These are phyloP conservation scores for Rhogogaster chlorosoma DNA, from an alignment of 2,888 invertebrate genomes.

Conservation along the genomic window DNA sequence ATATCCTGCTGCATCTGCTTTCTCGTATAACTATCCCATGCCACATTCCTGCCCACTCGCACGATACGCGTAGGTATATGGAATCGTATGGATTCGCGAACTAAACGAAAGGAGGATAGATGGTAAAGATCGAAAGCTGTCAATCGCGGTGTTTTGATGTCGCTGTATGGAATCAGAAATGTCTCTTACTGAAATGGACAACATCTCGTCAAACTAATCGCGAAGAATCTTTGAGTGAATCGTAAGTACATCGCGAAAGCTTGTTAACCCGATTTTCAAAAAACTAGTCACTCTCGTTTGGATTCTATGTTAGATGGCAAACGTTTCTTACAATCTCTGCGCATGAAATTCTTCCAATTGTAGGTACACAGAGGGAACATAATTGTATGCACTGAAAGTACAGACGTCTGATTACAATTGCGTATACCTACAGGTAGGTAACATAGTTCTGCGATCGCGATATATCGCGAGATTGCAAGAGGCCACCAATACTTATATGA, in stretches of 20 bases:
- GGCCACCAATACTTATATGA: not conserved
- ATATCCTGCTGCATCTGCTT: conserved; percentile 32
- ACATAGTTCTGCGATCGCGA: conserved; percentile 13
- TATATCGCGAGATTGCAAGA: not conserved
- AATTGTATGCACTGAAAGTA: not conserved
- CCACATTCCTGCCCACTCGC: conserved; percentile 49
- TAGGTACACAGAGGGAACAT: not conserved
- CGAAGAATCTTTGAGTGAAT: not conserved
- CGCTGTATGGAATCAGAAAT: not conserved
- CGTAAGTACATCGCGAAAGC: not conserved
- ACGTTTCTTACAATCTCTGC: not conserved
- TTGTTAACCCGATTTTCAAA: not conserved
- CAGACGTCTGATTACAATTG: not conserved
- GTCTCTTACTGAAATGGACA: not conserved
- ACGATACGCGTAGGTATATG: conserved; percentile 36
- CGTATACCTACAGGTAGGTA: not conserved
- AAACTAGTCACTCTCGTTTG: not conserved
- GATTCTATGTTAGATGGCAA: not conserved
- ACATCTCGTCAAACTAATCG: not conserved
- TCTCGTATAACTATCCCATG: conserved; percentile 12
- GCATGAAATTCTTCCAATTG: not conserved
- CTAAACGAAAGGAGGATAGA: not conserved
- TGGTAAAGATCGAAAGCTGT: not conserved
- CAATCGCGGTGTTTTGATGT: not conserved
- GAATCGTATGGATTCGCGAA: conserved; percentile 13